Evolutionary conservation across 2,888 invertebrate species (phyloP).

Genomic region (Hyposoter didymator): DNA sequence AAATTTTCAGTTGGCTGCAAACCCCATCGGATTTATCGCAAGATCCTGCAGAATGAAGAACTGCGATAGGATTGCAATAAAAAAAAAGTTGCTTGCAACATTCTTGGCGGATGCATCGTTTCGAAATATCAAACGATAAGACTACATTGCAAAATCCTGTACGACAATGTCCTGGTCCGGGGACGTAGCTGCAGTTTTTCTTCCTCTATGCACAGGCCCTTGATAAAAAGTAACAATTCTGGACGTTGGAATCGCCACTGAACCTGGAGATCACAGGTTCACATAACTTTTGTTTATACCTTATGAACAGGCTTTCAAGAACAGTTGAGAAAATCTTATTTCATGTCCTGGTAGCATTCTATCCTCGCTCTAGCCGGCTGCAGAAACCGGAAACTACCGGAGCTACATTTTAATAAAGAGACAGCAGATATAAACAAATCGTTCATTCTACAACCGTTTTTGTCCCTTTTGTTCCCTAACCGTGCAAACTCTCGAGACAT

Average conservation of each 20-base stretch:
- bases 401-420: conserved; percentile 56
- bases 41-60: conserved; percentile 44
- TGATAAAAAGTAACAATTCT: conserved; percentile 11
- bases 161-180: too few relatives aligned
- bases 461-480: neutral
- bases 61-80: conserved; percentile 53
- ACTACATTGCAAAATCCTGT: conserved; percentile 13
- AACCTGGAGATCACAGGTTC: conserved; percentile 24
- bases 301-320: conserved; percentile 1
- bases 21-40: neutral
- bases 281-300: conserved; percentile 15
- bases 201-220: neutral
- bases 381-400: conserved; percentile 23
- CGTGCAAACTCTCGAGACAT: conserved; percentile 20
- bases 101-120: conserved; percentile 35
- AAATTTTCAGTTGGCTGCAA: neutral
- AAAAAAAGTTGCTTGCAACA: conserved; percentile 62
- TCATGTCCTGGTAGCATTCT: conserved; percentile 34
- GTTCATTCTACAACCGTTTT: neutral
- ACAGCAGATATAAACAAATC: conserved; percentile 39
- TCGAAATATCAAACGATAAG: conserved; percentile 27
- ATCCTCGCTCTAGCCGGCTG: conserved; percentile 40
- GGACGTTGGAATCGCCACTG: conserved; percentile 50
- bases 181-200: conserved; percentile 16
- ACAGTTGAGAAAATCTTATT: conserved; percentile 47